A percentile compares a stretch with the other conserved stretches of the same genome.
Conservation (phyloP, 2,797 vertebrate genomes). For the Neomorphus geoffroyi region DNA sequence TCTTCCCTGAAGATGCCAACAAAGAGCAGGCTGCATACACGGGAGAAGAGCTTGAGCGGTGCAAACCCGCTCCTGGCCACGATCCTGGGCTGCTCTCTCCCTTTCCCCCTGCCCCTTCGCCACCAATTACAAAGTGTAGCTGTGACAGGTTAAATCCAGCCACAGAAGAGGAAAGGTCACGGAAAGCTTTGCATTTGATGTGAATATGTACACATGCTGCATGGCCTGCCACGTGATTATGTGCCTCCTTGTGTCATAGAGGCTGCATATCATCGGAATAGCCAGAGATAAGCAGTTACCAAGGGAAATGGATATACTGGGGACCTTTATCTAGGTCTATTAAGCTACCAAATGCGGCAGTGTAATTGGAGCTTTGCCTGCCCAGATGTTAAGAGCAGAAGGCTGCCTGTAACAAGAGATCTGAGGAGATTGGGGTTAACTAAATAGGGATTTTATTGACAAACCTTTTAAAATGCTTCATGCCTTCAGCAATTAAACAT, state of each 20-base stretch:
- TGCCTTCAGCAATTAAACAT: conserved; percentile 34
- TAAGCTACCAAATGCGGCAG: conserved; percentile 19
- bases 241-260: not conserved
- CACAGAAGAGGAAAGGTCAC: not conserved
- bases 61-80: accelerated
- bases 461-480: conserved; percentile 40
- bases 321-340: not conserved
- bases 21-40: not conserved
- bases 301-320: not conserved
- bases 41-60: accelerated
- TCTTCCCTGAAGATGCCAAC: not conserved
- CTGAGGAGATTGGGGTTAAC: conserved; percentile 57
- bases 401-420: conserved; percentile 38
- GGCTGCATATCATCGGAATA: not conserved
- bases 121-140: not conserved
- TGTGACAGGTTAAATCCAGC: not conserved
- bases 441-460: conserved; percentile 56
- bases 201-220: accelerated
- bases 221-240: not conserved
- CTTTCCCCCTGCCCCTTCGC: not conserved
- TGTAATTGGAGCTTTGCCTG: conserved; percentile 41
- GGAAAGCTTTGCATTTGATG: not conserved
- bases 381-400: conserved; percentile 67
- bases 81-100: not conserved
- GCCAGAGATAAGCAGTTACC: conserved; percentile 23